A percentile compares a stretch with the other conserved stretches of the same genome.
Conservation (phyloP, 2,888 invertebrate species). For the Dasysyrphus albostriatus region DNA sequence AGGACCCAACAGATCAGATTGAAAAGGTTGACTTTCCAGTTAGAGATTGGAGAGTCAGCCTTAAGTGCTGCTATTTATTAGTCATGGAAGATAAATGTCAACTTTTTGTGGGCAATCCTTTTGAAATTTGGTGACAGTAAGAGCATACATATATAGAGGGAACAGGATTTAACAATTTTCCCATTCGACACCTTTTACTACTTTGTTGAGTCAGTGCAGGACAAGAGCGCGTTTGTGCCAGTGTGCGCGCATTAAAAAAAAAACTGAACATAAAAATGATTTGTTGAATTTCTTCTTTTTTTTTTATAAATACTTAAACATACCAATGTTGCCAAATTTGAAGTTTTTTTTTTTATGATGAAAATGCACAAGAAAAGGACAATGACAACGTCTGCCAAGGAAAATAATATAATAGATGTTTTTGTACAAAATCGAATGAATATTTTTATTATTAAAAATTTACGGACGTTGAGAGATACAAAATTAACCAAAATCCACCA, state of each 20-base stretch:
- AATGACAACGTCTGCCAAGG: no score
- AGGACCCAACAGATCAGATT: slow-evolving; percentile 26
- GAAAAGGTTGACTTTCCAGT: slow-evolving; percentile 38
- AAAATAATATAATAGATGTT: no score
- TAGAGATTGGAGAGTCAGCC: slow-evolving; percentile 23
- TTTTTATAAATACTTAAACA: neutral
- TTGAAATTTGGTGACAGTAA: slow-evolving; percentile 23
- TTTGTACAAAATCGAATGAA: no score
- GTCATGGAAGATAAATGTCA: slow-evolving; percentile 57
- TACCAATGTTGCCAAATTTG: no score
- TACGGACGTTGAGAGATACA: no score
- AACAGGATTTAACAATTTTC: slow-evolving; percentile 3
- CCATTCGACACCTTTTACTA: slow-evolving; percentile 12
- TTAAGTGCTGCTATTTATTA: slow-evolving; percentile 57
- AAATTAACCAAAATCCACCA: no score
- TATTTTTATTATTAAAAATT: no score
- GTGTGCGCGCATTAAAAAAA: slow-evolving; percentile 19
- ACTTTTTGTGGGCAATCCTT: slow-evolving; percentile 38
- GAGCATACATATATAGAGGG: neutral
- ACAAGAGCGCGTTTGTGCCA: neutral
- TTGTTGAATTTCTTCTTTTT: neutral
- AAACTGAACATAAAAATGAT: slow-evolving; percentile 47
- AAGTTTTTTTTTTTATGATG: no score
- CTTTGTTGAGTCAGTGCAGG: neutral
- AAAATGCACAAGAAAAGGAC: no score